Conservation (phyloP, 2,888 invertebrate species). For the Perizoma affinitatum region DNA sequence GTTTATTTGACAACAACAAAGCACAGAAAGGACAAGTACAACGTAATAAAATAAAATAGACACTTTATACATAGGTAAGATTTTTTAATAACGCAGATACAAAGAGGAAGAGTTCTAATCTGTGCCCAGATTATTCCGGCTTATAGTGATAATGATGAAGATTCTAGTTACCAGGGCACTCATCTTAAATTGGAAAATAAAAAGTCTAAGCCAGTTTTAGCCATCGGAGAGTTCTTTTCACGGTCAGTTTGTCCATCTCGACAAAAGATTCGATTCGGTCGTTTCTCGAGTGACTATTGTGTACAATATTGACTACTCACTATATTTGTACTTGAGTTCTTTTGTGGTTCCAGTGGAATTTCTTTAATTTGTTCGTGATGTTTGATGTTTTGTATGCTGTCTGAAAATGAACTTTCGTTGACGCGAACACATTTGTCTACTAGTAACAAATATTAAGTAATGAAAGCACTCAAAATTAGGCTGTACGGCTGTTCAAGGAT, state of each 20-base stretch:
- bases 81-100: too few species aligned
- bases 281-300: slow-evolving; percentile 44
- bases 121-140: not conserved
- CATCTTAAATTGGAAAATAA: slow-evolving; percentile 29
- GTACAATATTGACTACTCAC: slow-evolving; percentile 55
- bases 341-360: slow-evolving; percentile 44
- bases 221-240: slow-evolving; percentile 35
- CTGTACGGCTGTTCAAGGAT: too few species aligned
- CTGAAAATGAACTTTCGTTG: not conserved
- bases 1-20: too few species aligned
- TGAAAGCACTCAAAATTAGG: too few species aligned
- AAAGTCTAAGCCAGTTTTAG: slow-evolving; percentile 26
- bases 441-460: too few species aligned
- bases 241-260: slow-evolving; percentile 36
- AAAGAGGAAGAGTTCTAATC: not conserved
- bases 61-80: too few species aligned
- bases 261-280: slow-evolving; percentile 69
- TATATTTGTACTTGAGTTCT: slow-evolving; percentile 70
- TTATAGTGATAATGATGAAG: not conserved
- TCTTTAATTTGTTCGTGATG: slow-evolving; percentile 33
- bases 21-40: too few species aligned
- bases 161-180: slow-evolving; percentile 12
- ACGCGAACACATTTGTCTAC: too few species aligned
- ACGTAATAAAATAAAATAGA: too few species aligned
- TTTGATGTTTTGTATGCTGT: slow-evolving; percentile 10